Evolutionary conservation across 1,140 invertebrate species (phyloP).

Genomic region (Campoletis sonorensis): DNA sequence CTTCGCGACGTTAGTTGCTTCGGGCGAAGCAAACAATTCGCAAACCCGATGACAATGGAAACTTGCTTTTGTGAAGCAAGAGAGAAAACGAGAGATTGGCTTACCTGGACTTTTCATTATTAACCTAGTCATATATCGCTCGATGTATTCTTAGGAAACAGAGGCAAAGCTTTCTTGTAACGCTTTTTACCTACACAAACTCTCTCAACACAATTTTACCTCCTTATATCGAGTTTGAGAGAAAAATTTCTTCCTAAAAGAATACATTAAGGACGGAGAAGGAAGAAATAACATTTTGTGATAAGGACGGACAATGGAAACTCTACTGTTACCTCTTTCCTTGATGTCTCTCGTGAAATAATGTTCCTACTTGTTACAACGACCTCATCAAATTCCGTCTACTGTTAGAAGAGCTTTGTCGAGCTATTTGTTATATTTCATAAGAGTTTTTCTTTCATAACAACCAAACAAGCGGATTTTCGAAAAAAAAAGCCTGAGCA

Average conservation of each 20-base stretch:
- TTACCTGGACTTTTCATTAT: background rate
- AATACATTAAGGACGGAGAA: constrained; percentile 60
- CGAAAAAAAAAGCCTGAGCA: no score
- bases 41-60: constrained; percentile 62
- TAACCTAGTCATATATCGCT: constrained; percentile 57
- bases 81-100: constrained; percentile 4
- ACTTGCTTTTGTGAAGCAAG: constrained; percentile 61
- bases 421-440: no score
- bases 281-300: background rate
- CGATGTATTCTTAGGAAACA: constrained; percentile 8
- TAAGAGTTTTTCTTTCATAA: no score
- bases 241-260: constrained; percentile 62
- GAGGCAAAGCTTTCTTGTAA: constrained; percentile 52
- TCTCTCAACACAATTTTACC: constrained; percentile 7
- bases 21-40: constrained; percentile 64
- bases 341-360: background rate
- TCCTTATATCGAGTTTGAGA: constrained; percentile 59
- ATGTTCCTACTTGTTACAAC: constrained; percentile 2
- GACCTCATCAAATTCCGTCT: background rate
- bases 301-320: constrained; percentile 7
- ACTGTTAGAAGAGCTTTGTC: background rate
- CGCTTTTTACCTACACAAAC: constrained; percentile 60
- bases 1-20: constrained; percentile 11
- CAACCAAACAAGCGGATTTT: no score
- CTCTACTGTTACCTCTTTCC: background rate